phyloP scores from a whole-genome alignment of 2,888 invertebrate species.

The Meta bourneti region DNA sequence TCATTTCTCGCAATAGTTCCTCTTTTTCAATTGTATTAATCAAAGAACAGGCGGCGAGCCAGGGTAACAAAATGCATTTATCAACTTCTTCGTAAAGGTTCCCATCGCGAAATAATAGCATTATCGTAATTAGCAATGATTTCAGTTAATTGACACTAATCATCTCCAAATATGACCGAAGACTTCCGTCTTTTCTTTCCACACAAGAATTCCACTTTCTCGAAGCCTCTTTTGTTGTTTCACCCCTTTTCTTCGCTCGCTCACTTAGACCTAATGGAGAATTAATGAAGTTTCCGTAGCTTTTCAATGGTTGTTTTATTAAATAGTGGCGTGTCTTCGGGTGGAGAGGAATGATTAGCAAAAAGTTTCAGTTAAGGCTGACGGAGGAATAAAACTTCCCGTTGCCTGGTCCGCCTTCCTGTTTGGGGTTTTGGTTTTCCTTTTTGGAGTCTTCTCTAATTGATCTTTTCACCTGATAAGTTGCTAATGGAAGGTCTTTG shows the following conservation, averaged over 20 bases:
- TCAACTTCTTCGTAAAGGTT: neutral
- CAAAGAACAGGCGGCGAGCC: neutral
- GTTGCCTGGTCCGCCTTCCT: neutral
- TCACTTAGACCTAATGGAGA: constrained; percentile 40
- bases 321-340: neutral
- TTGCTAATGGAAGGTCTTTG: neutral
- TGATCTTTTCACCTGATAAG: neutral
- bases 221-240: constrained; percentile 3
- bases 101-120: constrained; percentile 19
- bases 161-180: constrained; percentile 41
- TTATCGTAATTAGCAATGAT: constrained; percentile 57
- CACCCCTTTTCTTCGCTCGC: neutral
- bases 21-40: neutral
- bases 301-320: constrained; percentile 22
- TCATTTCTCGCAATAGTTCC: neutral
- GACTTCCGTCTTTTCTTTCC: neutral
- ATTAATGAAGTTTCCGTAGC: constrained; percentile 47
- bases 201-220: neutral
- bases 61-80: constrained; percentile 27
- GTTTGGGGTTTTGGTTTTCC: neutral
- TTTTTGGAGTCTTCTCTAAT: neutral
- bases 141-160: constrained; percentile 55
- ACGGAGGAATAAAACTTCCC: neutral
- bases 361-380: neutral
- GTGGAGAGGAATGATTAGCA: neutral